Conservation (phyloP, 2,113 vertebrate species). For the Alethe diademata region DNA sequence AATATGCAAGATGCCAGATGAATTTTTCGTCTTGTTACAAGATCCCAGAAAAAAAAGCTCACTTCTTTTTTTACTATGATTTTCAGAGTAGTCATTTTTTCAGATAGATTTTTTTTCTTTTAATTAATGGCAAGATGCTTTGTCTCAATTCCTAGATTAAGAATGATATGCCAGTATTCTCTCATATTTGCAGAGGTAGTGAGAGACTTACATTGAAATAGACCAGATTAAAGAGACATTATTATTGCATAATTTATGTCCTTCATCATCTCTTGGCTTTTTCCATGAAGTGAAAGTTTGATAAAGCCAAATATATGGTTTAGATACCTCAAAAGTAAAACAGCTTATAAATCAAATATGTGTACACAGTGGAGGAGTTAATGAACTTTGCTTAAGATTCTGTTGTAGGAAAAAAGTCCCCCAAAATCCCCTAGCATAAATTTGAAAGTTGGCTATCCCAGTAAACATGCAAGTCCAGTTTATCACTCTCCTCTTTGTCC, state of each 20-base stretch:
- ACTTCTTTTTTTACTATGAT: not conserved
- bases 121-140: not conserved
- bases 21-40: not conserved
- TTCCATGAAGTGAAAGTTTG: not conserved
- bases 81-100: not conserved
- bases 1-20: not conserved
- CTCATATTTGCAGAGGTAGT: not conserved
- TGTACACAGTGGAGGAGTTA: not conserved
- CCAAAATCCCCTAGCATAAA: not conserved
- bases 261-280: not conserved
- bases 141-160: not conserved
- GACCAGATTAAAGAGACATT: not conserved
- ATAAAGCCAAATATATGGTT: not conserved
- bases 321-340: not conserved
- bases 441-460: not conserved
- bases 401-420: not conserved
- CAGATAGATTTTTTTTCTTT: not conserved
- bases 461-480: not conserved
- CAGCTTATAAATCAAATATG: not conserved
- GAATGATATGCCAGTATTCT: not conserved
- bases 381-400: not conserved
- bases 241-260: not conserved
- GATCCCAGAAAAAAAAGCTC: not conserved
- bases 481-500: not conserved
- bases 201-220: not conserved